Evolutionary conservation across 2,797 vertebrate species (phyloP).

Genomic region (Ambastaia sidthimunki): DNA sequence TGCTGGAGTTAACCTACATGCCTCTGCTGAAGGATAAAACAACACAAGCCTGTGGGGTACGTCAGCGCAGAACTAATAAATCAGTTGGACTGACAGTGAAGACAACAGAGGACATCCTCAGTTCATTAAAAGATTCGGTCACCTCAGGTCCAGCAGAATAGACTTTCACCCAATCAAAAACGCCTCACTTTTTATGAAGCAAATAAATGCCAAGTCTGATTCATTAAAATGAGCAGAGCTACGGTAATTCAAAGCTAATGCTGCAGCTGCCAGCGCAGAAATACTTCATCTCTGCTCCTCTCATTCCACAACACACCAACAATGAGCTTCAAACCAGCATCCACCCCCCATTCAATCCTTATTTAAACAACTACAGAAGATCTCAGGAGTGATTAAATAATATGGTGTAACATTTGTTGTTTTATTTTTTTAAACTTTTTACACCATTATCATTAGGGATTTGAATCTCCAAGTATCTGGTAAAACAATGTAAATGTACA

Average conservation of each 20-base stretch:
- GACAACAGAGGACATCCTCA: constrained; percentile 11
- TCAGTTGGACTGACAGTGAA: constrained; percentile 10
- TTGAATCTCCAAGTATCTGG: background rate
- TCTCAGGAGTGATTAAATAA: background rate
- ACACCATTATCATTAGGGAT: too few relatives aligned
- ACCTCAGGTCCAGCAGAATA: constrained; percentile 15
- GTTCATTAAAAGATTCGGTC: constrained; percentile 48
- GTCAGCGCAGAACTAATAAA: constrained; percentile 6
- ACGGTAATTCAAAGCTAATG: constrained; percentile 57
- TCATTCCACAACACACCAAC: constrained; percentile 11
- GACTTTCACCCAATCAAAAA: constrained; percentile 47
- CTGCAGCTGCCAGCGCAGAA: constrained; percentile 33
- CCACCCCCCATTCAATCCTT: constrained; percentile 24
- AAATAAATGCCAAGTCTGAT: constrained; percentile 53
- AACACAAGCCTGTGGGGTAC: background rate
- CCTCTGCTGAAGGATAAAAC: background rate
- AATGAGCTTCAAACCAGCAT: constrained; percentile 21
- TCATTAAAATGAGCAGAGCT: constrained; percentile 51
- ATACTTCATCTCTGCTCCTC: constrained; percentile 22
- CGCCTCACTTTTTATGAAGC: constrained; percentile 39
- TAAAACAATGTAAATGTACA: too few relatives aligned
- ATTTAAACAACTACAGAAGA: constrained; percentile 21
- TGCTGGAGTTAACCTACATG: background rate
- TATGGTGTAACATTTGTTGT: background rate
- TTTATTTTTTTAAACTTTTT: background rate